A percentile compares a stretch with the other conserved stretches of the same genome.
These are phyloP conservation scores for Diarsia mendica DNA, from an alignment of 2,888 invertebrate species.

Conservation along the genomic window DNA sequence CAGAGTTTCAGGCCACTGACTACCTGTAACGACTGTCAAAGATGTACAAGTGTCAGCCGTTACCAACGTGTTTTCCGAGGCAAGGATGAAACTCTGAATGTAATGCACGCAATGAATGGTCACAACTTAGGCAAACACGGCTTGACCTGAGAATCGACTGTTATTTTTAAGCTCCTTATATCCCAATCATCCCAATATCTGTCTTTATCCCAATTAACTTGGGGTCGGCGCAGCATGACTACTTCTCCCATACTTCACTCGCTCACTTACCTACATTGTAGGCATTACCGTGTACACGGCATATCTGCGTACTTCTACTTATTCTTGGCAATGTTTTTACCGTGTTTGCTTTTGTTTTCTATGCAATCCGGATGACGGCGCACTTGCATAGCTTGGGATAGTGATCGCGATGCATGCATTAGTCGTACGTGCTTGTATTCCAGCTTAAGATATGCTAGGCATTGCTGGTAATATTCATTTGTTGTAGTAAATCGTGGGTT, in stretches of 20 bases:
- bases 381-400: constrained; percentile 49
- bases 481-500: too few species aligned
- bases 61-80: too few species aligned
- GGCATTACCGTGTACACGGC: background rate
- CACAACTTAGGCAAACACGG: too few species aligned
- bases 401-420: constrained; percentile 50
- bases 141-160: too few species aligned
- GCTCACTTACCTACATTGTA: constrained; percentile 2
- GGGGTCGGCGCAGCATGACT: background rate
- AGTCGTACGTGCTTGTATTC: constrained; percentile 11
- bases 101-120: too few species aligned
- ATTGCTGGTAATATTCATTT: too few species aligned
- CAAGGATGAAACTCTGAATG: too few species aligned
- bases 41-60: too few species aligned
- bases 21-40: too few species aligned
- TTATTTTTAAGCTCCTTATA: too few species aligned
- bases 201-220: background rate
- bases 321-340: constrained; percentile 48
- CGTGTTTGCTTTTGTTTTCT: constrained; percentile 62
- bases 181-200: too few species aligned
- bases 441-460: constrained; percentile 23
- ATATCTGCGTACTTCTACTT: constrained; percentile 3
- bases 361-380: constrained; percentile 57
- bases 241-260: background rate
- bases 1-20: too few species aligned